A percentile compares a stretch with the other conserved stretches of the same genome.
Conservation (phyloP, 2,888 invertebrate species). For the Pseudococcus longispinus region DNA sequence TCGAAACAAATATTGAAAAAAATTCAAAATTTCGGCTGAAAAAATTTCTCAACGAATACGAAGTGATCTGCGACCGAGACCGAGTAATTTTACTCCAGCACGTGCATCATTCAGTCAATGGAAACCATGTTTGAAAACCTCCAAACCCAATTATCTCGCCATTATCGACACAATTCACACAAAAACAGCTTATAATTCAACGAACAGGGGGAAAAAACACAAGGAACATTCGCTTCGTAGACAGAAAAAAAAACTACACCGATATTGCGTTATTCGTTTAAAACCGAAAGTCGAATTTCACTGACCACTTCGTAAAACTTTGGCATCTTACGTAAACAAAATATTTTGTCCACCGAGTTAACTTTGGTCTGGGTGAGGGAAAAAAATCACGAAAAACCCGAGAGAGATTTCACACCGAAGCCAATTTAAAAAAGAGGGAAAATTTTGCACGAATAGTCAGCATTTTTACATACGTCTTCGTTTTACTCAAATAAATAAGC, state of each 20-base stretch:
- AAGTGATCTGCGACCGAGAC: background rate
- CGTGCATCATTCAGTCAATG: background rate
- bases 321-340: constrained; percentile 39
- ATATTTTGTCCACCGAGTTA: constrained; percentile 34
- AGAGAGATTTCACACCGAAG: constrained; percentile 19
- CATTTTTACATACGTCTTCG: constrained; percentile 43
- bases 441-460: constrained; percentile 36
- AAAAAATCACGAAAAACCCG: constrained; percentile 18
- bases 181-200: background rate
- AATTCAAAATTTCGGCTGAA: background rate
- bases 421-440: constrained; percentile 24
- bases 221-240: background rate
- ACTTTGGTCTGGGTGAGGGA: background rate
- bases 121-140: background rate
- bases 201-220: background rate
- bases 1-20: background rate
- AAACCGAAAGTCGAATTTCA: constrained; percentile 35
- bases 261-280: background rate
- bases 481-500: constrained; percentile 49
- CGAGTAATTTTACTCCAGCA: background rate
- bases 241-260: constrained; percentile 2
- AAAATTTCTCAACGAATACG: background rate
- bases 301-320: constrained; percentile 17
- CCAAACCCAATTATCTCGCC: background rate
- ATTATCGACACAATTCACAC: background rate